Percentiles rank a stretch among this genome's conserved stretches.
These are phyloP conservation scores for Erebia aethiops DNA, from an alignment of 2,888 invertebrate species.

Conservation along the genomic window DNA sequence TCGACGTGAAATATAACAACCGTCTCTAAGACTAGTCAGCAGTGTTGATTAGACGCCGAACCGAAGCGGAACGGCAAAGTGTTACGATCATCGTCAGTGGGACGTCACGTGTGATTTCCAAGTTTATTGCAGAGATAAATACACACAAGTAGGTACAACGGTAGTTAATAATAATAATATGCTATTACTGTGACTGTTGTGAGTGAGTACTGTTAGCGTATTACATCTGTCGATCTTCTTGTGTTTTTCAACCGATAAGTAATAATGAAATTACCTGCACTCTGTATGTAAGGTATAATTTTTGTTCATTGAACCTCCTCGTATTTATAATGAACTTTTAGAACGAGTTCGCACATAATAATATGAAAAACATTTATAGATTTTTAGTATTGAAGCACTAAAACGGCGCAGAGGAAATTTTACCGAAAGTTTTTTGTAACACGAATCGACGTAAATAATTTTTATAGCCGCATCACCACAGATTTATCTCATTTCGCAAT, in stretches of 20 bases:
- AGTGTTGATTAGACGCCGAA: conserved; percentile 74
- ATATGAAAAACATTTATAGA: too few species aligned
- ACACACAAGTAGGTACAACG: conserved; percentile 32
- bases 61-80: conserved; percentile 61
- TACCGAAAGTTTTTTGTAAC: too few species aligned
- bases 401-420: too few species aligned
- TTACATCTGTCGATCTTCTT: conserved; percentile 11
- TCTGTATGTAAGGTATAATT: background rate
- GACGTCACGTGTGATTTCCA: conserved; percentile 42
- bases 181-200: conserved; percentile 28
- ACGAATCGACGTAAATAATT: too few species aligned
- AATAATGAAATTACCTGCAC: conserved; percentile 7
- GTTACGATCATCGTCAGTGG: conserved; percentile 41
- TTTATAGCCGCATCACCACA: too few species aligned
- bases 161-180: conserved; percentile 34
- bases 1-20: background rate
- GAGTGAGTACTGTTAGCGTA: conserved; percentile 18
- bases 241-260: conserved; percentile 9
- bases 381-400: too few species aligned
- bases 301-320: background rate
- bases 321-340: background rate
- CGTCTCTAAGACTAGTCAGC: conserved; percentile 41
- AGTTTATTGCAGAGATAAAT: conserved; percentile 35
- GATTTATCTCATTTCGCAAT: too few species aligned
- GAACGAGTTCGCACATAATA: too few species aligned